Conservation (phyloP, 64 coral and sea anemone species). For the Stichodactyla helianthus region DNA sequence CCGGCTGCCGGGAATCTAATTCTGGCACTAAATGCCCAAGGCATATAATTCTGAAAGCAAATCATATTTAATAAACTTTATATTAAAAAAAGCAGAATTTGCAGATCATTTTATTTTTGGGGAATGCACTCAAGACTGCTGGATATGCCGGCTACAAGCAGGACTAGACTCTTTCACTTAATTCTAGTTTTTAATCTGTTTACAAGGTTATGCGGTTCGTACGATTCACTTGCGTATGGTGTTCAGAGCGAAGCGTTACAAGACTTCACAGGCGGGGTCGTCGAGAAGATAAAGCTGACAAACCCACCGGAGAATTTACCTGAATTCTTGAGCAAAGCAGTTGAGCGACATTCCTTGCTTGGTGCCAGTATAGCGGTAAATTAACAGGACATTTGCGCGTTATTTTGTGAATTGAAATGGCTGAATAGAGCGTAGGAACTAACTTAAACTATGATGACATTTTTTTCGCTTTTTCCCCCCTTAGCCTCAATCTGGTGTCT, state of each 20-base stretch:
- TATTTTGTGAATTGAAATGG: no score
- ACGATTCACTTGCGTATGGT: conserved; percentile 64
- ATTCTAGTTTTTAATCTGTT: neutral
- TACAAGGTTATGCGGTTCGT: conserved; percentile 68
- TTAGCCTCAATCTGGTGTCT: neutral
- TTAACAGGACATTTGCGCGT: neutral
- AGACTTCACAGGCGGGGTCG: conserved; percentile 84
- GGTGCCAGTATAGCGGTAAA: conserved; percentile 67
- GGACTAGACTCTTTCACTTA: no score
- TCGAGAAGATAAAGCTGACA: conserved; percentile 52
- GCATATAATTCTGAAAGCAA: no score
- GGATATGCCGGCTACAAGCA: no score
- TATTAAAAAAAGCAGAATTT: no score
- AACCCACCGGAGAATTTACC: conserved; percentile 34
- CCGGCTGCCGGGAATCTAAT: no score
- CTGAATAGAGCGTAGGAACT: no score
- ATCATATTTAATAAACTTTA: no score
- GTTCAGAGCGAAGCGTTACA: conserved; percentile 74
- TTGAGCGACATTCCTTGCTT: conserved; percentile 57
- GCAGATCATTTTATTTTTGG: no score
- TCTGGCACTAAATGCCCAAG: no score
- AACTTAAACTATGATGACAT: neutral
- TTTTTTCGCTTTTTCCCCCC: neutral
- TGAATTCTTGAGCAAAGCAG: conserved; percentile 36
- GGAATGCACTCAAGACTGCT: no score